Evolutionary conservation across 2,888 invertebrate genomes (phyloP).

Genomic region (Dryadula phaetusa): DNA sequence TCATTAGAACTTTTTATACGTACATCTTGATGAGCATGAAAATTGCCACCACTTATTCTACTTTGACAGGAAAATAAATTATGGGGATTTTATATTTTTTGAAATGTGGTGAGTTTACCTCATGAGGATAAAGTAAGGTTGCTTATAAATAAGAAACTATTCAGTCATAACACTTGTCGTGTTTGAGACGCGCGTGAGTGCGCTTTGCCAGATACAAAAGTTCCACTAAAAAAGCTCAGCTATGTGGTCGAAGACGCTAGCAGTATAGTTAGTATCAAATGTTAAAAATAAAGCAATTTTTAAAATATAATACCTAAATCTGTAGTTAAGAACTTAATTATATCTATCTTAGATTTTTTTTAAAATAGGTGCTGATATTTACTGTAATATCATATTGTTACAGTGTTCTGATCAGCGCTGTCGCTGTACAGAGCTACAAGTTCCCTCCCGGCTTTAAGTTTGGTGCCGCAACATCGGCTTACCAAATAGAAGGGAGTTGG

Average conservation of each 20-base stretch:
- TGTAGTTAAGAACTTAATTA: too few species aligned
- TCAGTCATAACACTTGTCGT: background rate
- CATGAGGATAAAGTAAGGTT: background rate
- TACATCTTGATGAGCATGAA: background rate
- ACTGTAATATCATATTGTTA: too few species aligned
- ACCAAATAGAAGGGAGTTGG: conserved; percentile 75
- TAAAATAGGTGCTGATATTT: too few species aligned
- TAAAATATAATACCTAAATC: too few species aligned
- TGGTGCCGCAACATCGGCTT: conserved; percentile 64
- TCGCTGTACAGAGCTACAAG: background rate
- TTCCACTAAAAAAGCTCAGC: background rate
- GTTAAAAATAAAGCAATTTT: background rate
- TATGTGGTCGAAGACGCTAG: conserved; percentile 3
- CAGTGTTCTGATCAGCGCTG: background rate
- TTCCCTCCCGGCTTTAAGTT: conserved; percentile 64
- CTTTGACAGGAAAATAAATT: conserved; percentile 11
- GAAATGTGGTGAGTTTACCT: conserved; percentile 4
- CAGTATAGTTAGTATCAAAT: conserved; percentile 19
- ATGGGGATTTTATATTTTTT: background rate
- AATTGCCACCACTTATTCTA: background rate
- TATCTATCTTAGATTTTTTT: too few species aligned
- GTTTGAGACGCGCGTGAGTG: conserved; percentile 1
- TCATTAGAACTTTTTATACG: too few species aligned
- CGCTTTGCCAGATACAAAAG: conserved; percentile 1
- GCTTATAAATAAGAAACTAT: conserved; percentile 2